Conservation (phyloP, 2,888 invertebrate genomes). For the Acanthacorydalis orientalis region DNA sequence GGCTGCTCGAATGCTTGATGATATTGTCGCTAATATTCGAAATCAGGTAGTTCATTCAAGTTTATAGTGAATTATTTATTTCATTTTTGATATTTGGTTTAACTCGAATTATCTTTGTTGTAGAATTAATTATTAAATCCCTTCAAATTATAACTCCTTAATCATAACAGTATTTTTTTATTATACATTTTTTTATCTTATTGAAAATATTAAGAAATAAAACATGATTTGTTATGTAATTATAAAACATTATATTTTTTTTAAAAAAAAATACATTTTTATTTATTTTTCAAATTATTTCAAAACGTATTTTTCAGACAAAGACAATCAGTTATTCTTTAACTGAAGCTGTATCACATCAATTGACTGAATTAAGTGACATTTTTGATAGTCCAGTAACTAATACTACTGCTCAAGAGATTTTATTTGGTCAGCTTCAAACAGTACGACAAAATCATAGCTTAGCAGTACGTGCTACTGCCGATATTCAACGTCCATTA, state of each 20-base stretch:
- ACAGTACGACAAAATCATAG: conserved; percentile 58
- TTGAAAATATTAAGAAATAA: too few species aligned
- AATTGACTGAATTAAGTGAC: conserved; percentile 54
- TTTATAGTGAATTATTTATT: background rate
- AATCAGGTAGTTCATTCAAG: conserved; percentile 46
- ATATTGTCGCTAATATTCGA: conserved; percentile 59
- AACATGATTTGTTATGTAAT: too few species aligned
- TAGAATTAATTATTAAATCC: too few species aligned
- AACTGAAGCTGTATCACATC: conserved; percentile 29
- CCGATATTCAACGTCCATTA: conserved; percentile 50
- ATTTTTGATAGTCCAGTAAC: conserved; percentile 60
- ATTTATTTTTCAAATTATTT: too few species aligned
- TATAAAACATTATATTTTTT: too few species aligned
- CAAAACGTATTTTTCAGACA: background rate
- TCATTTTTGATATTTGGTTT: too few species aligned
- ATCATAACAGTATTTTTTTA: too few species aligned
- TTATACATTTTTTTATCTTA: too few species aligned
- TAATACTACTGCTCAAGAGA: conserved; percentile 59
- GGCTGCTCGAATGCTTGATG: conserved; percentile 67
- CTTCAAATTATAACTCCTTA: too few species aligned
- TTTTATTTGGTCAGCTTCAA: conserved; percentile 50
- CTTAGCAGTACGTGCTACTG: conserved; percentile 56
- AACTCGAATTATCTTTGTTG: too few species aligned
- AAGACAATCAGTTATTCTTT: conserved; percentile 3
- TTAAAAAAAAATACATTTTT: too few species aligned